Base-by-base conservation (phyloP, 2,113 vertebrate genomes). In the Chaetura pelagica region DNA sequence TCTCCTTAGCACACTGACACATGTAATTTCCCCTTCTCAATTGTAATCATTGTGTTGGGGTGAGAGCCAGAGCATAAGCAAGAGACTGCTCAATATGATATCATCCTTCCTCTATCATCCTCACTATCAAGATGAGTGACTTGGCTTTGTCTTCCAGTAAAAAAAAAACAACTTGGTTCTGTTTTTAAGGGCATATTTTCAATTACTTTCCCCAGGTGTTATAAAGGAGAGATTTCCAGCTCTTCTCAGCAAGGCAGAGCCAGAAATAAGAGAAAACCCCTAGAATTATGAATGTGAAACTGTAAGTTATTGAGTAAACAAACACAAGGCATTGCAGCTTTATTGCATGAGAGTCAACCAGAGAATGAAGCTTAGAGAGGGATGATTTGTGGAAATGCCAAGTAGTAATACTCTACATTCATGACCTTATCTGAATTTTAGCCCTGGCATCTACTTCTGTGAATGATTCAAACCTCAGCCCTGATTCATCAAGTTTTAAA, bases 1-100 rank as follows among this genome's bases (percentile, higher is more conserved):
- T 75, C 64, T 96, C 27, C 67, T 93, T 90, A 89, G 68, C 74
- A 89, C 42, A 91, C 18, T 73, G 72, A 91, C 80, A 83, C 34
- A 80, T 55, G 68, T n/a, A 96, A 94, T 96, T 97, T 97, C 55
- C 68, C 38, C 67, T 84, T 67, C 80, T 55, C 89, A 91, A 89
- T 74, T 89, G 94, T 75, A 97, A 79, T 91, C 68, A 93, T 79
- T 94, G 46, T 61, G 40, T 29, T 87, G 35, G 44, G 30, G 49
- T 95, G 59, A 95, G 59, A 84, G 49, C 15, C 77, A 93, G 51
- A 89, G 81, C 51, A 91, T 49, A 94, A 91, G 40, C 15, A 93
- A 91, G 63, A 87, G 54, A 44, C 54, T 96, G 55, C 48, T 84
- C 93, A 94, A 59, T 86, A 94, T 96, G 96, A 84, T 80, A 90